Evolutionary conservation across 2,888 invertebrate species (phyloP), one percentile per base, ranked within the genome.

Genomic region (Argynnis bischoffii): DNA sequence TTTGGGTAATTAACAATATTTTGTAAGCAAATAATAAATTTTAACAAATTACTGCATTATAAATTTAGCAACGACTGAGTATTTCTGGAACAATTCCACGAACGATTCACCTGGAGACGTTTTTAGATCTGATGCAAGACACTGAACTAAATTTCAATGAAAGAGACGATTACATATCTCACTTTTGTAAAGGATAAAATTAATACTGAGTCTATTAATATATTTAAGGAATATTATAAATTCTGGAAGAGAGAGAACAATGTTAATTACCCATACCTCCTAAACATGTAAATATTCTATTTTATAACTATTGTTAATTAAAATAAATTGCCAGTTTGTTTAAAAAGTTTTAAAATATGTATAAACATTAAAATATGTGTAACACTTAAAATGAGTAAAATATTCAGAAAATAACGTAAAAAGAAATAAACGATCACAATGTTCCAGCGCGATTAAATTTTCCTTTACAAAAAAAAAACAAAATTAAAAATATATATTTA

Each of bases 71-170:
- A 55, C 41, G 48, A 60, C 50, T 59, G 26, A 35, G 35, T 41
- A 60, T 35, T 54, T 72, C 71, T 74, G 72, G 72, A 74, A 74
- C 69, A 56, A 69, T 71, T 74, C 72, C 68, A 71, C 67, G 88
- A 90, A 87, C 89, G 89, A 90, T 80, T 92, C 92, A 91, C 88
- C 87, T 88, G 87, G 69, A 74, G 78, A 81, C 87, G 48, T 70
- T 85, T 87, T 85, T 87, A 87, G 86, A 82, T 79, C 75, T 90
- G 89, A 91, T 91, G 90, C 89, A 88, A 79, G 72, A 76, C 76
- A 78, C 76, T 80, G 75, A 78, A 79, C 79, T 75, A 76, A 80
- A 80, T 79, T 71, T 80, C 74, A 67, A 71, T 77, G 73, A 72
- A 72, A 78, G 77, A 76, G 77, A 76, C 68, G 61, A 74, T 74